phyloP scores from a whole-genome alignment of 2,113 vertebrate species.

The Reinhardtius hippoglossoides region DNA sequence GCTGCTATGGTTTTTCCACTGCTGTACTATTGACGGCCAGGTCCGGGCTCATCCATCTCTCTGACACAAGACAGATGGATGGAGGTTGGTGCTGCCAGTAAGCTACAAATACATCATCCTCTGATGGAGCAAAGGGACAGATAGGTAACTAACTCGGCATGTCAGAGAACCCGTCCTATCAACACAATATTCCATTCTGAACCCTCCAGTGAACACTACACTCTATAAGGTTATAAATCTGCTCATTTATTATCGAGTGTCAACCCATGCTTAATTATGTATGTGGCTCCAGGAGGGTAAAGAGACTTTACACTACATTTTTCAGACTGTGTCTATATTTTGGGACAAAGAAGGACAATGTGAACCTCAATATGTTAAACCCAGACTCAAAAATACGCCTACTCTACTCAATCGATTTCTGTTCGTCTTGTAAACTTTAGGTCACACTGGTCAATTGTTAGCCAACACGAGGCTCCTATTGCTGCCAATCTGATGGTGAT shows the following conservation, averaged over 20 bases:
- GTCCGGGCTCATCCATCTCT: slow-evolving; percentile 46
- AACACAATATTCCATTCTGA: slow-evolving; percentile 21
- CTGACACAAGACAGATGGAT: slow-evolving; percentile 45
- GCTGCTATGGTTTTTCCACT: neutral
- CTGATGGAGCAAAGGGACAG: slow-evolving; percentile 29
- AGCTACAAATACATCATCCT: slow-evolving; percentile 45
- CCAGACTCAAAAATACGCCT: neutral
- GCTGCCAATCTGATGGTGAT: neutral
- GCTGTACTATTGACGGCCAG: neutral
- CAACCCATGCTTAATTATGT: slow-evolving; percentile 41
- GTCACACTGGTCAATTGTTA: neutral
- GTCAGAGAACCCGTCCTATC: slow-evolving; percentile 33
- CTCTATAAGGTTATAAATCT: slow-evolving; percentile 31
- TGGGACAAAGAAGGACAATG: neutral
- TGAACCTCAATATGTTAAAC: neutral
- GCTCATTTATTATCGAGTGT: slow-evolving; percentile 39
- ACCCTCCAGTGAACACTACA: slow-evolving; percentile 14
- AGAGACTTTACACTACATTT: slow-evolving; percentile 29
- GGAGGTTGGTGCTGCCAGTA: slow-evolving; percentile 23
- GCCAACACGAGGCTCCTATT: neutral
- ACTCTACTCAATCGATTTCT: neutral
- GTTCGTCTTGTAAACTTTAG: neutral
- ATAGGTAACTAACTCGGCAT: slow-evolving; percentile 26
- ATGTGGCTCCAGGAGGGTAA: slow-evolving; percentile 33
- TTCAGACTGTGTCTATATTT: neutral